Base-by-base conservation (phyloP, 2,888 invertebrate genomes). In the Agrochola lota region DNA sequence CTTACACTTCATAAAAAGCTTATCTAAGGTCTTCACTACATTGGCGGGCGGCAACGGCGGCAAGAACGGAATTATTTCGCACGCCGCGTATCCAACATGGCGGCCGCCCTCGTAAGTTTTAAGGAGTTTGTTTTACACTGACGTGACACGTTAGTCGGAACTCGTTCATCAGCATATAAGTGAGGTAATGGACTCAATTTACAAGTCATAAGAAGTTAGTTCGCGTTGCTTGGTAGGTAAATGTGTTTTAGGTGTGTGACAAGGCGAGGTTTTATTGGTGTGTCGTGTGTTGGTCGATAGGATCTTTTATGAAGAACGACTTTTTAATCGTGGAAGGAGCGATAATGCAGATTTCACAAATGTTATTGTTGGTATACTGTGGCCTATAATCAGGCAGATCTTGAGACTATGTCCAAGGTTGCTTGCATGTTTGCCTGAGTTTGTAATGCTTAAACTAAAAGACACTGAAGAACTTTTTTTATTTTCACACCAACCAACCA, bases 141-240 rank as follows among this genome's bases (percentile, higher is more conserved):
- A 77, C 85, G 40, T 40, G 60, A 43, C 74, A 67, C 78, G 72
- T 75, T 75, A 40, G 74, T 71, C 85, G 85, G 85, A 84, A 23
- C 85, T 85, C 70, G 74, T 84, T 81, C 78, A 75, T 84, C 80
- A 80, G 74, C 81, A 85, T 85, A 85, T 74, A 75, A 85, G 74
- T 75, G 81, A 70, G 67, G 72, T 81, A 84, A 85, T 84, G 78
- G 72, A 64, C 72, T 81, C 81, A 67, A 81, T 84, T 84, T 80
- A 72, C 75, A 83, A 83, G 84, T 84, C 74, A 75, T 81, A 81
- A 81, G 85, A 63, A 84, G 85, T 81, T 81, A 43, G 62, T 63
- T 62, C 23, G 43, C 63, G 35, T 66, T 35, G 70, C 23, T 52
- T n/a, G 43, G 23, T 17, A 43, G 30, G 35, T 49, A n/a, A 69